phyloP scores from a whole-genome alignment of 2,888 invertebrate species.

The Heteropelma amictum region DNA sequence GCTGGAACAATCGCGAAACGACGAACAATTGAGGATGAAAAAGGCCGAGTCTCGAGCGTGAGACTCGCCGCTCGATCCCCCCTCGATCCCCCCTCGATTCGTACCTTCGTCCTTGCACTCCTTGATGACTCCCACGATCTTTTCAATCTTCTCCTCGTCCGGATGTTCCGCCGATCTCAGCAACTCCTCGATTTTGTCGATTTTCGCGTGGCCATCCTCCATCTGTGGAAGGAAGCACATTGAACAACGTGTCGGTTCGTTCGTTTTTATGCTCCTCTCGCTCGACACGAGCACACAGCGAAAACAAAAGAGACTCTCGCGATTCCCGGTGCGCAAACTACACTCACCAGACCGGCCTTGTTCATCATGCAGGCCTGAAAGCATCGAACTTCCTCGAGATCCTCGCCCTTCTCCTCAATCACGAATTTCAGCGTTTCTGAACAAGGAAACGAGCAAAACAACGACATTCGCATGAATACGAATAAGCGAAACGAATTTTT shows the following conservation, averaged over 20 bases:
- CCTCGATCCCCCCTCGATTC: no score
- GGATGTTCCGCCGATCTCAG: slow-evolving; percentile 21
- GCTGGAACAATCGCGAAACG: slow-evolving; percentile 27
- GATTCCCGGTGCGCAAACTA: background rate
- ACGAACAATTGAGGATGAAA: background rate
- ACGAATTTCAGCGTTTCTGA: slow-evolving; percentile 37
- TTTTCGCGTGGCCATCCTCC: slow-evolving; percentile 26
- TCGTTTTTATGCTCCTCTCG: background rate
- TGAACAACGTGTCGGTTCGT: no score
- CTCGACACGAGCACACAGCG: no score
- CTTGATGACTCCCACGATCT: slow-evolving; percentile 5
- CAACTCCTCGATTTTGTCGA: slow-evolving; percentile 41
- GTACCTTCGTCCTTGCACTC: slow-evolving; percentile 38
- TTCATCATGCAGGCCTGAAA: slow-evolving; percentile 46
- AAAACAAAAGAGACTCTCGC: no score
- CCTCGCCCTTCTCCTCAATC: background rate
- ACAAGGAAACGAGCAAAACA: no score
- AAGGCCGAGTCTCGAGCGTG: no score
- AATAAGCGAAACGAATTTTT: no score
- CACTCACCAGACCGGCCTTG: slow-evolving; percentile 49
- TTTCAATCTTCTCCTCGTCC: slow-evolving; percentile 1
- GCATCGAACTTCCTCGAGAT: slow-evolving; percentile 44
- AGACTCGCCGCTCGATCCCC: no score
- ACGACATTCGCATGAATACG: no score
- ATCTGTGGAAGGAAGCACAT: slow-evolving; percentile 19